Evolutionary conservation across 2,888 invertebrate genomes (phyloP).

Genomic region (Dryomyza anilis): DNA sequence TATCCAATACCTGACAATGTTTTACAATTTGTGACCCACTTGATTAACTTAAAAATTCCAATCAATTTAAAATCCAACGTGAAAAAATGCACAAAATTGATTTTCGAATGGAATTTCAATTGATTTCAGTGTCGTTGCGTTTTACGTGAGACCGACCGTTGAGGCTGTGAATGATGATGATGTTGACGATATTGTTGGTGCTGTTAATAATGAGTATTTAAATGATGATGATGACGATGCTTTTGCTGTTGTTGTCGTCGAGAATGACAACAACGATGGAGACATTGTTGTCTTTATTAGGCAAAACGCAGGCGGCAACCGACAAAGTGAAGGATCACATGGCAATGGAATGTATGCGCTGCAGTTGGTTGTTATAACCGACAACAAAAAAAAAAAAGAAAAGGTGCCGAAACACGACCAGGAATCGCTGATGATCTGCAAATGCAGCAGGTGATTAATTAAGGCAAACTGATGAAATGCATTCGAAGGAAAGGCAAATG

Average conservation of each 20-base stretch:
- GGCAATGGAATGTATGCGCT: too few relatives aligned
- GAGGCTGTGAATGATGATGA: neutral
- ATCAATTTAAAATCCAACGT: conserved; percentile 44
- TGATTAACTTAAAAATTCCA: conserved; percentile 45
- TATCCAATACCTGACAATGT: too few relatives aligned
- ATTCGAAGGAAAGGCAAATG: neutral
- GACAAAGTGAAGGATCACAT: neutral
- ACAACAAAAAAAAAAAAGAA: neutral
- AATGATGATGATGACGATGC: too few relatives aligned
- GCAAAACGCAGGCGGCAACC: conserved; percentile 2
- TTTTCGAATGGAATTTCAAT: conserved; percentile 34
- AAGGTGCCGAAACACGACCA: neutral
- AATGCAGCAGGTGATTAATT: conserved; percentile 15
- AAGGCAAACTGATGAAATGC: neutral
- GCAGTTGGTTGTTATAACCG: neutral
- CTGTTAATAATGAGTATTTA: too few relatives aligned
- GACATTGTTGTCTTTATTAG: conserved; percentile 24
- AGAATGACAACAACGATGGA: too few relatives aligned
- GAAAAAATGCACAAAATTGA: conserved; percentile 40
- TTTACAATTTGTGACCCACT: conserved; percentile 37
- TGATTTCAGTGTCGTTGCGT: conserved; percentile 29
- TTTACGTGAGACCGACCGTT: neutral
- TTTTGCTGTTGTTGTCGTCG: neutral
- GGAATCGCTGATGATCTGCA: neutral
- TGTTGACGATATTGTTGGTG: neutral